Conservation (phyloP, 2,888 invertebrate genomes). For the Phengaris alcon region DNA sequence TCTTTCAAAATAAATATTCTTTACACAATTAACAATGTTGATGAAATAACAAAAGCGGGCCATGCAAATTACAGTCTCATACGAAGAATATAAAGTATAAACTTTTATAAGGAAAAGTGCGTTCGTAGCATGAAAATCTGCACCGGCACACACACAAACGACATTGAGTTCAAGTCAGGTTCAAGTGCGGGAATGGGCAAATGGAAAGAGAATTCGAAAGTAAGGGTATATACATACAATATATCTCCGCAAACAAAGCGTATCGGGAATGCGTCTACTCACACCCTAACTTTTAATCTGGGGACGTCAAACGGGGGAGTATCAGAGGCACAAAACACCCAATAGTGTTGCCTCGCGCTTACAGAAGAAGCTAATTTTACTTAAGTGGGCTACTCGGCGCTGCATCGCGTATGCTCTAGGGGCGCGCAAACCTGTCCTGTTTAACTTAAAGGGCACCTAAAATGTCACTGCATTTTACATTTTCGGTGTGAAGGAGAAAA, state of each 20-base stretch:
- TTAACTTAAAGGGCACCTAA: constrained; percentile 57
- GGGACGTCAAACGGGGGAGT: constrained; percentile 63
- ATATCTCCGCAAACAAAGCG: constrained; percentile 46
- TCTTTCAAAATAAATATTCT: too few relatives aligned
- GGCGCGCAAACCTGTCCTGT: constrained; percentile 52
- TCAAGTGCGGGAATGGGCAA: constrained; percentile 40
- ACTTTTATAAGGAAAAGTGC: constrained; percentile 21
- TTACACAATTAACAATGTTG: too few relatives aligned
- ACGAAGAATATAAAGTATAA: neutral
- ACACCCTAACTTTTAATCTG: constrained; percentile 62
- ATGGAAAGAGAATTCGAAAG: constrained; percentile 43
- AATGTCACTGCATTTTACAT: constrained; percentile 49
- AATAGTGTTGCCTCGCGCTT: constrained; percentile 73
- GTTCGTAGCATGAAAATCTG: constrained; percentile 27
- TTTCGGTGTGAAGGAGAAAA: constrained; percentile 3
- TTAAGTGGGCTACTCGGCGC: constrained; percentile 74
- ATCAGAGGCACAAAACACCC: constrained; percentile 72
- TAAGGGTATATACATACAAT: constrained; percentile 39
- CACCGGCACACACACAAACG: constrained; percentile 25
- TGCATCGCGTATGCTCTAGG: constrained; percentile 53
- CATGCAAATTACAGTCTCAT: neutral
- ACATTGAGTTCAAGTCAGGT: constrained; percentile 39
- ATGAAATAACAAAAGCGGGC: neutral
- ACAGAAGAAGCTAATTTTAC: constrained; percentile 78
- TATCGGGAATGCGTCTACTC: constrained; percentile 53